Base-by-base conservation (phyloP, 2,888 invertebrate species). In the Atrina japonica region DNA sequence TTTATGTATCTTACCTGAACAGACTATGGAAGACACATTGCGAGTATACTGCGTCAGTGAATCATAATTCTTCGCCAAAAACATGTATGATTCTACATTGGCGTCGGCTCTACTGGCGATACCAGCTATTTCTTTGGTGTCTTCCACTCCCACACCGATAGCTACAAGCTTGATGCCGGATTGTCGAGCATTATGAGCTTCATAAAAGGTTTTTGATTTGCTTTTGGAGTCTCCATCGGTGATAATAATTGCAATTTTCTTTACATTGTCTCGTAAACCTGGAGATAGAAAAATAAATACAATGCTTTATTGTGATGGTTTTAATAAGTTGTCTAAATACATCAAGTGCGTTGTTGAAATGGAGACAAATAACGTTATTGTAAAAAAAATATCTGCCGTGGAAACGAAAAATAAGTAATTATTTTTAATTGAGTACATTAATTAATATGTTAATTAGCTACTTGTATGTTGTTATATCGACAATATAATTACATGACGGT, bases 181-280 rank as follows among this genome's bases (percentile, higher is more conserved):
- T 16, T 59, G 41, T 45, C 45, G 43, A 6, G 59, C 59, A 11
- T 59, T 59, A 27, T 59, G 59, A 16, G 59, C 59, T 23, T 59
- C 25, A n/a, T 59, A 59, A 27, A 59, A 59, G 2, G 59, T 59
- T 9, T 7, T 45, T 2, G 59, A 41, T 25, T 59, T 59, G 45
- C n/a, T 59, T 18, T 59, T 59, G n/a, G 59, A 59, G 59, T 59
- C 59, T 11, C 59, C 59, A 16, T 59, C 59, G 1, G 59, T 59
- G n/a, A 59, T 59, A 23, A 59, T 27, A n/a, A 59, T 29, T 21
- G 43, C 59, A 14, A 59, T n/a, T 27, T 43, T 59, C 11, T 43
- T 43, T 25, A 45, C 59, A 59, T 59, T 47, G 7, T n/a, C 18
- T 6, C 47, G 5, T 6, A 3, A 5, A 47, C 47, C 6, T 9